Base-by-base conservation (phyloP, 2,888 invertebrate genomes). In the Spodoptera exigua region DNA sequence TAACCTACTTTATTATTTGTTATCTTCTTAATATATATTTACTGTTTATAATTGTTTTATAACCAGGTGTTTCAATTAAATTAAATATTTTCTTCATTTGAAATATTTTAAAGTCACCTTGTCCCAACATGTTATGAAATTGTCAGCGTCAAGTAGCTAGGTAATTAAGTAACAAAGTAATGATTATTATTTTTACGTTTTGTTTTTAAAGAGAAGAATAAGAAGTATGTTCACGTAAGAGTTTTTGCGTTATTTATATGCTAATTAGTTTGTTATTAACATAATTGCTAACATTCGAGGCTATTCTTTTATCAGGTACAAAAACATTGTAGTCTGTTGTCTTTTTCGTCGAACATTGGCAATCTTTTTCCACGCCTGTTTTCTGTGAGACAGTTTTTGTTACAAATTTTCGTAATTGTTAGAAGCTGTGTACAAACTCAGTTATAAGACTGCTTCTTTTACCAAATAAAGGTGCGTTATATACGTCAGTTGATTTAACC, bases 1-100 rank as follows among this genome's bases (percentile, higher is more conserved):
- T 73, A 73, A 75, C 72, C 66, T 75, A 71, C 35, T 71, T 65
- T 37, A 39, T 45, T 18, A n/a, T 17, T 32, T 27, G 17, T 53
- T 70, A 69, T 69, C 62, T 21, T 69, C 62, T 21, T 41, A n/a
- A 7, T 27, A 18, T 3, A 2, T 27, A 13, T 27, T 62, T 61
- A 65, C 60, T 59, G 53, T 61, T 65, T 61, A 35, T 16, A 53
- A 61, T 65, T 57, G 61, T 57, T 70, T 45, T 48, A 59, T 45
- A 11, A 46, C 17, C 52, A 74, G 18, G 39, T 61, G 71, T 51
- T 52, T 40, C 18, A 48, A 56, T 70, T 65, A 51, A 61, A 34
- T 34, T n/a, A 56, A 56, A 54, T 10, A 40, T 57, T 52, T n/a
- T 47, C 43, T 61, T 61, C 46, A 39, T 43, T 36, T 18, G 1